These are phyloP conservation scores for Ormyrus thymus DNA, from an alignment of 2,888 invertebrate species.

Conservation along the genomic window DNA sequence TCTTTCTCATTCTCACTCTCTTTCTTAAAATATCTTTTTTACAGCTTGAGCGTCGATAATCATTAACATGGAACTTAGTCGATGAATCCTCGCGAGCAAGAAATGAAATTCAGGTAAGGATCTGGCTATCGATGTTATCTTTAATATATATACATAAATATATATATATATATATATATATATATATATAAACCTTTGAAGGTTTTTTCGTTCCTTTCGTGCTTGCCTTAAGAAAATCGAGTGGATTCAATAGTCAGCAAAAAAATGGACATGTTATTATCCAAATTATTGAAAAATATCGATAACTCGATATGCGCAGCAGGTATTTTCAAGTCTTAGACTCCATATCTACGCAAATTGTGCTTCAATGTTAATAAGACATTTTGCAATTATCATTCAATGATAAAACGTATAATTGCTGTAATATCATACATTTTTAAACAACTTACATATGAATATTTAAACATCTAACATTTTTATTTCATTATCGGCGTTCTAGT, in stretches of 20 bases:
- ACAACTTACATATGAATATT: background rate
- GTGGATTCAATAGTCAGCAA: constrained; percentile 22
- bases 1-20: constrained; percentile 17
- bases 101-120: constrained; percentile 12
- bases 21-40: constrained; percentile 54
- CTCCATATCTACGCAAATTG: background rate
- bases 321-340: constrained; percentile 17
- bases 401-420: constrained; percentile 25
- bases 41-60: constrained; percentile 51
- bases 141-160: too few species aligned
- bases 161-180: too few species aligned
- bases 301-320: constrained; percentile 15
- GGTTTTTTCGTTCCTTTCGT: constrained; percentile 11
- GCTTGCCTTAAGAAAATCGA: constrained; percentile 38
- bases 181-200: background rate
- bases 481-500: constrained; percentile 11
- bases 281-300: constrained; percentile 14
- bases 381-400: constrained; percentile 32
- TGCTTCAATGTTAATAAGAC: constrained; percentile 19
- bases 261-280: background rate
- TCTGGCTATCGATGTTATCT: constrained; percentile 14
- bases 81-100: constrained; percentile 11
- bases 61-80: constrained; percentile 51
- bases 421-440: constrained; percentile 9
- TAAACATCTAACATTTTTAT: background rate